Conservation (phyloP, 2,888 invertebrate species). For the Nematopogon swammerdamellus region DNA sequence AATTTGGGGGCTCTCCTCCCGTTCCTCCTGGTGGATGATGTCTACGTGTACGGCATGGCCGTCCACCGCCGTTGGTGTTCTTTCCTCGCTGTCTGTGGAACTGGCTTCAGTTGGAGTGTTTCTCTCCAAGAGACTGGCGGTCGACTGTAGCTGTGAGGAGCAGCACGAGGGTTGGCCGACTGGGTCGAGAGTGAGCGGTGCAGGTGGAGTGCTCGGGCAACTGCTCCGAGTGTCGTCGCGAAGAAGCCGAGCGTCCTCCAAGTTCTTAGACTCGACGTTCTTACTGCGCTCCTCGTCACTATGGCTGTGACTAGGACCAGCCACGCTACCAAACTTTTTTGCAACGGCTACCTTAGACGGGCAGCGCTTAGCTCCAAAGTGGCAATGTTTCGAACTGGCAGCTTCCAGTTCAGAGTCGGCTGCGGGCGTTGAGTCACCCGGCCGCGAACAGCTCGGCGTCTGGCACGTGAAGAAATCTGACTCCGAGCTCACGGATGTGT, state of each 20-base stretch:
- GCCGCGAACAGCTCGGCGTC: slow-evolving; percentile 42
- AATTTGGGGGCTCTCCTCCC: slow-evolving; percentile 38
- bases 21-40: slow-evolving; percentile 16
- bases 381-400: slow-evolving; percentile 23
- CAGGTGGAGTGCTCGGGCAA: slow-evolving; percentile 31
- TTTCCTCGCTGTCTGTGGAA: slow-evolving; percentile 14
- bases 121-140: slow-evolving; percentile 6
- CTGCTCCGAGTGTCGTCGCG: slow-evolving; percentile 29
- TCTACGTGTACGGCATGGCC: too few relatives aligned
- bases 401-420: slow-evolving; percentile 13
- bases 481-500: slow-evolving; percentile 29
- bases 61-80: slow-evolving; percentile 11
- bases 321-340: slow-evolving; percentile 23
- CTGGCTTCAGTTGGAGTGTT: slow-evolving; percentile 16
- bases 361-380: slow-evolving; percentile 38
- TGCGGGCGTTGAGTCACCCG: slow-evolving; percentile 42
- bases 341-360: slow-evolving; percentile 24
- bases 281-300: slow-evolving; percentile 21
- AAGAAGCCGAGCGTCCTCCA: slow-evolving; percentile 34
- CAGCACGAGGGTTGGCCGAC: slow-evolving; percentile 17
- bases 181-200: slow-evolving; percentile 15
- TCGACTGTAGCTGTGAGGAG: slow-evolving; percentile 10
- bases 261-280: slow-evolving; percentile 34
- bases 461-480: slow-evolving; percentile 40
- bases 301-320: slow-evolving; percentile 18